Percentiles rank a stretch among this genome's conserved stretches.
Conservation (phyloP, 2,888 invertebrate species). For the Cantharis rufa region DNA sequence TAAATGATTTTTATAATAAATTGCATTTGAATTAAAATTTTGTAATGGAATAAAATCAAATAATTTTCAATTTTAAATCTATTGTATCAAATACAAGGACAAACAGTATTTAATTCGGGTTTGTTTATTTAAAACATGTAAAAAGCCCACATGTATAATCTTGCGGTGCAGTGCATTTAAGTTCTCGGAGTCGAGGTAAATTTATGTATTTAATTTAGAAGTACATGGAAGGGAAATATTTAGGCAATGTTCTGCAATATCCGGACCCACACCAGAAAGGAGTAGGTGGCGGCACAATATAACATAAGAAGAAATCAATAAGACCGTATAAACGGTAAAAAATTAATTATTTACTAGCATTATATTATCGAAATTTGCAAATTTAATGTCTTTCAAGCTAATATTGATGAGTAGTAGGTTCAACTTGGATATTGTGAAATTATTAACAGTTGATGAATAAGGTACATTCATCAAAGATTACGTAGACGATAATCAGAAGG, state of each 20-base stretch:
- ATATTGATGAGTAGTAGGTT: not conserved
- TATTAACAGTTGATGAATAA: not conserved
- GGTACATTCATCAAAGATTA: not conserved
- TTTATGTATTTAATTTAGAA: constrained; percentile 4
- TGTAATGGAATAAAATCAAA: too few relatives aligned
- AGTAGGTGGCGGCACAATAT: constrained; percentile 13
- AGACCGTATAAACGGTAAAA: constrained; percentile 15
- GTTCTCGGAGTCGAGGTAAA: not conserved
- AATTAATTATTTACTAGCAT: too few relatives aligned
- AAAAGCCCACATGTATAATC: not conserved
- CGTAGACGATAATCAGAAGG: not conserved
- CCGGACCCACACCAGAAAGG: constrained; percentile 11
- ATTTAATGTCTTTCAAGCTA: not conserved
- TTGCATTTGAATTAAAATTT: not conserved
- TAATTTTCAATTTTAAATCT: too few relatives aligned
- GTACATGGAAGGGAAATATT: constrained; percentile 30
- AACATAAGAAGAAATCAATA: constrained; percentile 23
- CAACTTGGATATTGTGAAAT: not conserved
- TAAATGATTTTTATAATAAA: not conserved
- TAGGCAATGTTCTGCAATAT: constrained; percentile 27
- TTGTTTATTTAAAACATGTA: not conserved
- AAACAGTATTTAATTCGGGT: too few relatives aligned
- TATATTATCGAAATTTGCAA: constrained; percentile 7
- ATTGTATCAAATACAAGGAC: too few relatives aligned
- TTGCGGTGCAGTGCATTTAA: not conserved